phyloP scores from a whole-genome alignment of 2,113 vertebrate genomes.

The Tamias sibiricus region DNA sequence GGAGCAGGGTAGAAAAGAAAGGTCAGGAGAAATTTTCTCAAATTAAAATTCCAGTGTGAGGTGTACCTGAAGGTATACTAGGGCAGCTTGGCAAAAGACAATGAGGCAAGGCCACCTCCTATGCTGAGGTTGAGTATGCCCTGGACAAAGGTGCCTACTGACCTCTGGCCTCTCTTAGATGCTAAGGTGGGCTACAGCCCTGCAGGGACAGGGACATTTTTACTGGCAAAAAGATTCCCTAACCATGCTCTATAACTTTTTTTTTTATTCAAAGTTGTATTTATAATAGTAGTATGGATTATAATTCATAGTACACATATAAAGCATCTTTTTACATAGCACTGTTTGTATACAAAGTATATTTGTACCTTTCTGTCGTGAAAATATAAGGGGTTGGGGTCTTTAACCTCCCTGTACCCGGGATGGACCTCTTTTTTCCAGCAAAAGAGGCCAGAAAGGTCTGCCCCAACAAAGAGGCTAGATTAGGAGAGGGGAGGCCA shows the following conservation, averaged over 20 bases:
- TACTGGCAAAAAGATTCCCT: background rate
- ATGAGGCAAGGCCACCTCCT: background rate
- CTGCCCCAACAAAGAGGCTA: no score
- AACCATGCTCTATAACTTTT: background rate
- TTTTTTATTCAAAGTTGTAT: no score
- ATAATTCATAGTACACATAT: no score
- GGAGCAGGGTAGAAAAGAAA: background rate
- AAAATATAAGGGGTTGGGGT: no score
- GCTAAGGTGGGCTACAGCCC: background rate
- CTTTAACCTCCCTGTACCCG: no score
- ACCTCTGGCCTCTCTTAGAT: background rate
- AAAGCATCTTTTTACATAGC: no score
- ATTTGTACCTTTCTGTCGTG: no score
- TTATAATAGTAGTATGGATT: no score
- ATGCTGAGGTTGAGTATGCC: background rate
- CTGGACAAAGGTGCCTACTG: background rate
- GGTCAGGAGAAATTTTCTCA: background rate
- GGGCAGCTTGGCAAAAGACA: background rate
- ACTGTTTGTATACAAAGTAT: no score
- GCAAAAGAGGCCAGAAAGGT: no score
- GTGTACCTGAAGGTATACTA: background rate
- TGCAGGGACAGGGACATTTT: background rate
- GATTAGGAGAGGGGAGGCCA: no score
- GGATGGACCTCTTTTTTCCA: no score
- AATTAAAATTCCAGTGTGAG: background rate